Evolutionary conservation across 2,113 vertebrate species (phyloP).

Genomic region (Ophiodon elongatus): DNA sequence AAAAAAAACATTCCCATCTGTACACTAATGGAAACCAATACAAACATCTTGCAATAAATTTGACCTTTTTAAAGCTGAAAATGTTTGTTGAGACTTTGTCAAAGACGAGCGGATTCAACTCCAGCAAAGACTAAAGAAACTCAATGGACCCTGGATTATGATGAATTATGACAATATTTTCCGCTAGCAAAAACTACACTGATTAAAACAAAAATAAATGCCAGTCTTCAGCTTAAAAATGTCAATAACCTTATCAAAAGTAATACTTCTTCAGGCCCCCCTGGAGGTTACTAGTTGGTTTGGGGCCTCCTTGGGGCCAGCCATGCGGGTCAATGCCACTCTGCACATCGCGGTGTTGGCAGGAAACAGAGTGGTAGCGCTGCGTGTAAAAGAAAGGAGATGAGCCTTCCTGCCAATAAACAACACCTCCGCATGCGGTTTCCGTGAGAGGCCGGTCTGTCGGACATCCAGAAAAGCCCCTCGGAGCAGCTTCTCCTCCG

Average conservation of each 20-base stretch:
- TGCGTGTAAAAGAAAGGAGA: background rate
- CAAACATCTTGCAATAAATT: conserved; percentile 61
- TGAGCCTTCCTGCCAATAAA: conserved; percentile 34
- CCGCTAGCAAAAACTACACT: background rate
- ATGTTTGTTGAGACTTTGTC: background rate
- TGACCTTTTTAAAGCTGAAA: conserved; percentile 33
- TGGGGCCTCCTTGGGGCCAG: background rate
- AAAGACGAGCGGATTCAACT: background rate
- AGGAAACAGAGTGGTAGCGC: background rate
- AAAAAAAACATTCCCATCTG: conserved; percentile 15
- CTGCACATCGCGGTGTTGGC: background rate
- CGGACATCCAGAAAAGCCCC: background rate
- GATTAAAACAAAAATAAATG: background rate
- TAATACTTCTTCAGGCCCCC: too few relatives aligned
- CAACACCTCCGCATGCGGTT: conserved; percentile 13
- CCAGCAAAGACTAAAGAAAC: too few relatives aligned
- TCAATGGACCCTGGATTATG: background rate
- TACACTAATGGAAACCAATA: conserved; percentile 12
- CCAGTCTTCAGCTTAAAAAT: background rate
- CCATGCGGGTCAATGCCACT: background rate
- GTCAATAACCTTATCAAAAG: background rate
- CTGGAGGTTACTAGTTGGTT: background rate
- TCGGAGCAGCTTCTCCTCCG: background rate
- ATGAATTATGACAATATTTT: background rate
- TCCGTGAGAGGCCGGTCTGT: background rate